phyloP scores from a whole-genome alignment of 2,888 invertebrate species.

The Drosophila acutilabella region DNA sequence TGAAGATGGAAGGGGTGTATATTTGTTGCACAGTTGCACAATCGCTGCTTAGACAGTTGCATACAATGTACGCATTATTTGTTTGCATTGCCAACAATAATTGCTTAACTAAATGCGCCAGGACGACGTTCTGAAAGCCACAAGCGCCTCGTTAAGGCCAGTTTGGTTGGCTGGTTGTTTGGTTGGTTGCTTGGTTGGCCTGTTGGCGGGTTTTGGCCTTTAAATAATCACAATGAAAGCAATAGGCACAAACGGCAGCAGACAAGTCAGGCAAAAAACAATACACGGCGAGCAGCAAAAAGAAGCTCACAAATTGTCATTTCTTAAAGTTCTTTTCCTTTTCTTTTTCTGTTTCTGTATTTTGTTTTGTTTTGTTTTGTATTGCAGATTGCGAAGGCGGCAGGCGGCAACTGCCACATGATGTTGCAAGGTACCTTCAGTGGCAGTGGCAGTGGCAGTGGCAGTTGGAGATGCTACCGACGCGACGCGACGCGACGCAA shows the following conservation, averaged over 20 bases:
- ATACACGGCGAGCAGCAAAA: slow-evolving; percentile 54
- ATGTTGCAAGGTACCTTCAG: slow-evolving; percentile 41
- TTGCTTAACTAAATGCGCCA: slow-evolving; percentile 77
- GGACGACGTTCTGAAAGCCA: slow-evolving; percentile 67
- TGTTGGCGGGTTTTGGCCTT: slow-evolving; percentile 52
- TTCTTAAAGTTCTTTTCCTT: slow-evolving; percentile 72
- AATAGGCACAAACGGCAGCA: slow-evolving; percentile 40
- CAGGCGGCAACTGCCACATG: slow-evolving; percentile 36
- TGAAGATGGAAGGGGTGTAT: not conserved
- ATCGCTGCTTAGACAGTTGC: slow-evolving; percentile 55
- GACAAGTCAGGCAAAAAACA: slow-evolving; percentile 54
- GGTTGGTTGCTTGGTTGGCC: not conserved
- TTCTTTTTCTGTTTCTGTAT: slow-evolving; percentile 17
- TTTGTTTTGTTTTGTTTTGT: slow-evolving; percentile 19
- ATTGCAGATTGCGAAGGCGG: slow-evolving; percentile 78
- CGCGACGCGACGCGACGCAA: slow-evolving; percentile 66
- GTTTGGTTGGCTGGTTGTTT: not conserved
- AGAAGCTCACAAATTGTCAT: slow-evolving; percentile 82
- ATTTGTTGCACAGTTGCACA: slow-evolving; percentile 27
- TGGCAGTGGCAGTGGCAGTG: slow-evolving; percentile 32
- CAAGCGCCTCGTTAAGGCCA: slow-evolving; percentile 72
- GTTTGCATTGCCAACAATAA: slow-evolving; percentile 78
- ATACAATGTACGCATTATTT: slow-evolving; percentile 78
- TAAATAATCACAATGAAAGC: slow-evolving; percentile 81
- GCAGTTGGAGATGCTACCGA: slow-evolving; percentile 69